Base-by-base conservation (phyloP, 2,888 invertebrate genomes). In the Mythimna loreyi region DNA sequence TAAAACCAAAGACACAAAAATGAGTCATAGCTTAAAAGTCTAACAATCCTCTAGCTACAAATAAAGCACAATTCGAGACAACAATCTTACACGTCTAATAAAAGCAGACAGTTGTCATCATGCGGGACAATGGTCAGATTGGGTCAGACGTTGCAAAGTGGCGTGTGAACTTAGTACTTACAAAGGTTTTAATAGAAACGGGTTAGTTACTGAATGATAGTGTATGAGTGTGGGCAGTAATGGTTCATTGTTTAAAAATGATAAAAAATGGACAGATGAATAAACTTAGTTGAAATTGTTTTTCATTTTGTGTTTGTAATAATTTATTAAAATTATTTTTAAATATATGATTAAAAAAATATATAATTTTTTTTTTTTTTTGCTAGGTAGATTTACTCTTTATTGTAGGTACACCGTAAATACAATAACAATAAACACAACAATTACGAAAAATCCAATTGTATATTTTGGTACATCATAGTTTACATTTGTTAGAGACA, bases 41-140 rank as follows among this genome's bases (percentile, higher is more conserved):
- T 3, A 30, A 25, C 21, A 56, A 23, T 45, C 2, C 11, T 5
- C 52, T 11, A 50, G 28, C n/a, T 45, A 25, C 7, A 67, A 21
- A 8, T 53, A n/a, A 25, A 62, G 33, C 4, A 58, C 13, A 77
- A 67, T 47, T 53, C 21, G 30, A 43, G 72, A 65, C 58, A 71
- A 74, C 58, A 69, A 78, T 76, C 73, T 70, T 68, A 73, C 73
- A 69, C 45, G 64, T 71, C 68, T 72, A 78, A 82, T 84, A 72
- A 82, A 67, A 56, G 64, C 63, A 63, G 79, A 64, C 73, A 75
- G 78, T 68, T 76, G 74, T 66, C 61, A 72, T 71, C 62, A 83
- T 81, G 83, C 78, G 81, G 75, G 82, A 75, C 79, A 75, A 23
- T 82, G 60, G 64, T 62, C 69, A 80, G 82, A 84, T 83, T 78